Evolutionary conservation across 1,140 invertebrate species (phyloP).

Genomic region (Bicyclus anynana): DNA sequence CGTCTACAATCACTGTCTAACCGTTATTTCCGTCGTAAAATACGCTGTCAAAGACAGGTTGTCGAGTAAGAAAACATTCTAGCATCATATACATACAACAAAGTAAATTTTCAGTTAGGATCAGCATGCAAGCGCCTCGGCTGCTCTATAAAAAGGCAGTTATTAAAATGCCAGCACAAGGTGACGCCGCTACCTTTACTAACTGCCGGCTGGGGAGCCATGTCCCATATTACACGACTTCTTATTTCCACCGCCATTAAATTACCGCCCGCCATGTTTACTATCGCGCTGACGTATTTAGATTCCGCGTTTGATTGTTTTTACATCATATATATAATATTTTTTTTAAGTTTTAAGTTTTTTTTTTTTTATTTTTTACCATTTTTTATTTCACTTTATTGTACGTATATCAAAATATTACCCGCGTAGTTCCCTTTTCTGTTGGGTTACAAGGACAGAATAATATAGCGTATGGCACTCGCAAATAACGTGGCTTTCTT

Average conservation of each 20-base stretch:
- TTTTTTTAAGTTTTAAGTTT: no score
- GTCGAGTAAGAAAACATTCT: neutral
- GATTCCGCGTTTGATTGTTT: neutral
- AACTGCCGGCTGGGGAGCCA: conserved; percentile 53
- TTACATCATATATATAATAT: no score
- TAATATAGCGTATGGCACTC: no score
- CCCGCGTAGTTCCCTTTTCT: no score
- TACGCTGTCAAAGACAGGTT: neutral
- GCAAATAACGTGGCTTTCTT: no score
- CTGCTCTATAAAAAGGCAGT: conserved; percentile 26
- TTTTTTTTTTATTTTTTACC: no score
- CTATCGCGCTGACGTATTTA: neutral
- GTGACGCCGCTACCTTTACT: conserved; percentile 34
- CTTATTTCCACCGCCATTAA: conserved; percentile 40
- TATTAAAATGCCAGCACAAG: conserved; percentile 57
- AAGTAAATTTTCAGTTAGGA: neutral
- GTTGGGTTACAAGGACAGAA: no score
- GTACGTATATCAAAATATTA: no score
- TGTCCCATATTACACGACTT: conserved; percentile 30
- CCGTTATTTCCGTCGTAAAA: no score
- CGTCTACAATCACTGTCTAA: no score
- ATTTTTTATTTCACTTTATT: no score
- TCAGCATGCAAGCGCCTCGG: neutral
- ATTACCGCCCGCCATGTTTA: neutral
- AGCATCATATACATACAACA: neutral